Base-by-base conservation (phyloP, 2,797 vertebrate species). In the Ispidina picta region DNA sequence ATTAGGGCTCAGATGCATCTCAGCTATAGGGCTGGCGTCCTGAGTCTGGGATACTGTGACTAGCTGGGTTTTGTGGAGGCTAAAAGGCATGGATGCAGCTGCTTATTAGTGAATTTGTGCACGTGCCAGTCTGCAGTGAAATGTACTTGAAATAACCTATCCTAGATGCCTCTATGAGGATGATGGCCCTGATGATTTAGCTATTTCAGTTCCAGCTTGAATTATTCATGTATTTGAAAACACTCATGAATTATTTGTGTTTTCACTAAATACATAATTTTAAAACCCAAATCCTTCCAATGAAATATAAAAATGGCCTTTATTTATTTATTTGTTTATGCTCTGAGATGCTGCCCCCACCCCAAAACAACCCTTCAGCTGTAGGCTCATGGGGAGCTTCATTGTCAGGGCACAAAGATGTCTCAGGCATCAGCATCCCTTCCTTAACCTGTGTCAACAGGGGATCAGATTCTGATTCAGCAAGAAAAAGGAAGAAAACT, bases 241-340 rank as follows among this genome's bases (percentile, higher is more conserved):
- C 94, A 95, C 72, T 96, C 91, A 93, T 96, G 86, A 94, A 96
- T 96, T 96, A 96, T 96, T 96, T 93, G 91, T 92, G 88, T 95
- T 96, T 96, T 93, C 8, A n/a, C 89, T 92, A 95, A 96, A 96
- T 95, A 91, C 94, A 93, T 96, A 90, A 96, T 95, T 96, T 75
- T 91, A 94, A 92, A 54, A 7, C 83, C 88, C 62, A 90, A 94
- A 92, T 90, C 78, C 88, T 86, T 91, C 82, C 2, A 2, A 88
- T 2, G 2, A 84, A 91, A 91, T 86, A 51, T 26, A 68, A 56
- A 87, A 76, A 64, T 33, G 51, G 55, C 13, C 23, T 18, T 70
- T 71, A 83, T 85, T 89, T 89, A 49, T 87, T 88, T 78, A 68
- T 85, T 93, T 86, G 54, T 64, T 64, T 3, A 28, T 55, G 43